These are phyloP conservation scores for Irena cyanogastra DNA, from an alignment of 2,113 vertebrate genomes.

Conservation along the genomic window DNA sequence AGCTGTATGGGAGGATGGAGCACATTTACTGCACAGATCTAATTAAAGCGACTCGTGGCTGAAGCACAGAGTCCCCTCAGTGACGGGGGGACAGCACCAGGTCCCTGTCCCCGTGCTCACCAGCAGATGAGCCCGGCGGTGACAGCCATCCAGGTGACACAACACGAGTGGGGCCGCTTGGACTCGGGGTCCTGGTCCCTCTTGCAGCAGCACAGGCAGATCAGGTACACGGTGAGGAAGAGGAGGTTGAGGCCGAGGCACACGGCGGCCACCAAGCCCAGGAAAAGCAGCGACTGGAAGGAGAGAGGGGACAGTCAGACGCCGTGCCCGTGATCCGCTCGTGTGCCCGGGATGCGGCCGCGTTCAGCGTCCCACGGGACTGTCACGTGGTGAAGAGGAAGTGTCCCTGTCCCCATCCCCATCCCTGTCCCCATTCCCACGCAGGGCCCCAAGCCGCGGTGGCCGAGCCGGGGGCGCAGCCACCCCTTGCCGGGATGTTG, in stretches of 20 bases:
- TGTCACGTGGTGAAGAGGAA: not conserved
- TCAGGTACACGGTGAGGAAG: constrained; percentile 82
- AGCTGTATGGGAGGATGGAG: not conserved
- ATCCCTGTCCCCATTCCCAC: not conserved
- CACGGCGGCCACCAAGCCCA: constrained; percentile 81
- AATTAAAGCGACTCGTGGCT: not conserved
- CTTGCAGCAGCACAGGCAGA: constrained; percentile 86
- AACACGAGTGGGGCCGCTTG: constrained; percentile 84
- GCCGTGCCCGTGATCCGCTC: not conserved
- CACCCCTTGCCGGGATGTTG: not conserved
- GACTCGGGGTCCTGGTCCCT: constrained; percentile 67
- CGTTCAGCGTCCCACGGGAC: not conserved
- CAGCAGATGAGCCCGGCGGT: constrained; percentile 88
- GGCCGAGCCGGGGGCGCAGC: not conserved
- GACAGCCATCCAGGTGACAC: constrained; percentile 88
- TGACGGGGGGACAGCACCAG: not conserved
- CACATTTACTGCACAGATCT: not conserved
- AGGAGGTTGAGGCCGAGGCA: constrained; percentile 90
- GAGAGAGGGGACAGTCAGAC: not conserved
- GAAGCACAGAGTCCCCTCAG: rapidly evolving
- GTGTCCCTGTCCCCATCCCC: not conserved
- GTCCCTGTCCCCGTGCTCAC: constrained; percentile 63
- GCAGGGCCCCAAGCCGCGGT: rapidly evolving
- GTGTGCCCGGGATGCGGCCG: not conserved
- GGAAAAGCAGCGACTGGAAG: constrained; percentile 85